A percentile compares a stretch with the other conserved stretches of the same genome.
Conservation (phyloP, 1,140 invertebrate genomes). For the Mamestra configurata region DNA sequence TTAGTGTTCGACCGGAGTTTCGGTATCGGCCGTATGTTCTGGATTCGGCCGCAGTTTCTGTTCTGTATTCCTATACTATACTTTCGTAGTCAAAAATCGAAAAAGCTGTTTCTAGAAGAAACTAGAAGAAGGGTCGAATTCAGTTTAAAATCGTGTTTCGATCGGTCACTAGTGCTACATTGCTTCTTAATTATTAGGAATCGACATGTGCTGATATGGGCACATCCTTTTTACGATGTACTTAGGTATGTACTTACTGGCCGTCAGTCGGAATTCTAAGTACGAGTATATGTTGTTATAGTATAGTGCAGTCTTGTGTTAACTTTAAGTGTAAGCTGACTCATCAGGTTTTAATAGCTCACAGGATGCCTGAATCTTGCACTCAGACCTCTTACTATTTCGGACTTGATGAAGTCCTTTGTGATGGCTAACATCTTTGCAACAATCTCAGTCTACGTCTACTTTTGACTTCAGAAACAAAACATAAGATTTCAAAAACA, state of each 20-base stretch:
- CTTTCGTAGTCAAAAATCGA: too few relatives aligned
- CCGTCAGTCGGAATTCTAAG: background rate
- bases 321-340: background rate
- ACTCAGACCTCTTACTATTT: background rate
- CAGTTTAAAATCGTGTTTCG: too few relatives aligned
- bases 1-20: too few relatives aligned
- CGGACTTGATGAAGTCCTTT: background rate
- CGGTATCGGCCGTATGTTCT: too few relatives aligned
- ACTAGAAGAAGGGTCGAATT: too few relatives aligned
- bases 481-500: too few relatives aligned
- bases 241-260: background rate
- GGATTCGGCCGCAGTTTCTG: too few relatives aligned
- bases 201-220: slow-evolving; percentile 16
- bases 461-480: background rate
- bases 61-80: too few relatives aligned
- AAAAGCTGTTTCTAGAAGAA: too few relatives aligned
- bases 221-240: slow-evolving; percentile 21
- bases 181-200: slow-evolving; percentile 1
- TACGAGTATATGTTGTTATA: slow-evolving; percentile 18
- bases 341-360: background rate
- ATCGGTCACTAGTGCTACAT: background rate
- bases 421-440: background rate
- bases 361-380: background rate
- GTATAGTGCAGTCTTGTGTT: slow-evolving; percentile 30
- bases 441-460: background rate